A percentile compares a stretch with the other conserved stretches of the same genome.
phyloP scores from a whole-genome alignment of 2,113 vertebrate genomes.

The Pardalotus punctatus region DNA sequence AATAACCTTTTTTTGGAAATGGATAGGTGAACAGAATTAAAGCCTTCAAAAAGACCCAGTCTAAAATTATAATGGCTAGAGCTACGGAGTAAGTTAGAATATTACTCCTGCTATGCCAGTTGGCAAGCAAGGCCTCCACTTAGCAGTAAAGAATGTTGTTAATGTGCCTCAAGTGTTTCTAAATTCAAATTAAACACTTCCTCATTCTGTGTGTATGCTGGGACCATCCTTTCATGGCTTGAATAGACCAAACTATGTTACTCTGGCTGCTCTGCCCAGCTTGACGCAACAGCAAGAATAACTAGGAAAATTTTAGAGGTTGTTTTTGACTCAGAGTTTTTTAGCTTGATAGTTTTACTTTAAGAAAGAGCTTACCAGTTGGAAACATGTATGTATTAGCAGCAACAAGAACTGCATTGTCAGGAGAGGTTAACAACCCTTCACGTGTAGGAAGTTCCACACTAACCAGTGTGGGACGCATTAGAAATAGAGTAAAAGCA shows the following conservation, averaged over 20 bases:
- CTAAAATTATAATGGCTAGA: not conserved
- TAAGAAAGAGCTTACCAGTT: not conserved
- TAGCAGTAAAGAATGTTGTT: not conserved
- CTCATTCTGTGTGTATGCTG: not conserved
- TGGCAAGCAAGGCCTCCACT: constrained; percentile 1
- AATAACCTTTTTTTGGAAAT: not conserved
- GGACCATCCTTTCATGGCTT: not conserved
- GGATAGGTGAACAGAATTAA: constrained; percentile 12
- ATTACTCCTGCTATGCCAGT: not conserved
- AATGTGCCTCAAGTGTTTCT: constrained; percentile 42
- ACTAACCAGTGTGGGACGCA: not conserved
- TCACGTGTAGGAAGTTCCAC: not conserved
- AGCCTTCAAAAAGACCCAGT: not conserved
- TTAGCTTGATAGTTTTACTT: not conserved
- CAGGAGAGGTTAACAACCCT: not conserved
- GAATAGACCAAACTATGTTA: not conserved
- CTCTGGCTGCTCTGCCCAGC: not conserved
- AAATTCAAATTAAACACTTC: constrained; percentile 49
- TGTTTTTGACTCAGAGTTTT: not conserved
- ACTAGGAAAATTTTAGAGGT: not conserved
- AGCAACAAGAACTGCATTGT: not conserved
- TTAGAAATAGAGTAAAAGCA: not conserved
- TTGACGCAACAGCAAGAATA: not conserved
- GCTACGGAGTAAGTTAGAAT: not conserved
- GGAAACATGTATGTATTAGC: not conserved